Evolutionary conservation across 1,140 invertebrate genomes (phyloP).

Genomic region (Phocides pigmalion): DNA sequence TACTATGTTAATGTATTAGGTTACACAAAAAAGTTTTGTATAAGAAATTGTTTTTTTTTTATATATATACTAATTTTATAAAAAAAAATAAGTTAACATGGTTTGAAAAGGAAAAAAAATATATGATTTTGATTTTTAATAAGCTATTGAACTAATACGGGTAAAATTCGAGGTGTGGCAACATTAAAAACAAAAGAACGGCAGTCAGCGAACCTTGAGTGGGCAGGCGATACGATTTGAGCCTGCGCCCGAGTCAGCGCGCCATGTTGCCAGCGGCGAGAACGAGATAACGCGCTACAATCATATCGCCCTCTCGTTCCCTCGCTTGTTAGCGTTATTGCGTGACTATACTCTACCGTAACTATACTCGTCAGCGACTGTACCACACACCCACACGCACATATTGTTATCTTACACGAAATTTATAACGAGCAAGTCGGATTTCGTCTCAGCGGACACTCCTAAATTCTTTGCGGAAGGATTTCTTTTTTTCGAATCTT

Average conservation of each 20-base stretch:
- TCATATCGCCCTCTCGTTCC: conserved; percentile 50
- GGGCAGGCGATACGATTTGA: conserved; percentile 84
- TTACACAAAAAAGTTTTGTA: too few species aligned
- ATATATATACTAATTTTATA: too few species aligned
- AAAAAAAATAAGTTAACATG: too few species aligned
- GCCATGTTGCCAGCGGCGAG: conserved; percentile 77
- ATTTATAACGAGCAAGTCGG: conserved; percentile 81
- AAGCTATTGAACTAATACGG: conserved; percentile 4
- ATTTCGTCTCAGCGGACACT: conserved; percentile 79
- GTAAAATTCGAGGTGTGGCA: conserved; percentile 57
- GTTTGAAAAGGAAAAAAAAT: conserved; percentile 2
- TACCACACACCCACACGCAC: conserved; percentile 79
- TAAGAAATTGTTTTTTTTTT: too few species aligned
- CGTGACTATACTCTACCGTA: conserved; percentile 66
- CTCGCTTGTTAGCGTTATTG: conserved; percentile 83
- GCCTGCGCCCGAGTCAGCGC: conserved; percentile 81
- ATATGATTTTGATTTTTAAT: conserved; percentile 6
- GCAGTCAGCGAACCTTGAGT: conserved; percentile 85
- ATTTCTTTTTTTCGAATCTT: conserved; percentile 67
- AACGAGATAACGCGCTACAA: conserved; percentile 65
- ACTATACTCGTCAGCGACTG: conserved; percentile 81
- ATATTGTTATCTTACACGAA: conserved; percentile 83
- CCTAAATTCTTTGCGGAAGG: conserved; percentile 82
- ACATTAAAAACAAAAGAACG: conserved; percentile 84
- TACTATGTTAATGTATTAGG: too few species aligned